These are phyloP conservation scores for Catocala nupta DNA, from an alignment of 2,888 invertebrate species.

Conservation along the genomic window DNA sequence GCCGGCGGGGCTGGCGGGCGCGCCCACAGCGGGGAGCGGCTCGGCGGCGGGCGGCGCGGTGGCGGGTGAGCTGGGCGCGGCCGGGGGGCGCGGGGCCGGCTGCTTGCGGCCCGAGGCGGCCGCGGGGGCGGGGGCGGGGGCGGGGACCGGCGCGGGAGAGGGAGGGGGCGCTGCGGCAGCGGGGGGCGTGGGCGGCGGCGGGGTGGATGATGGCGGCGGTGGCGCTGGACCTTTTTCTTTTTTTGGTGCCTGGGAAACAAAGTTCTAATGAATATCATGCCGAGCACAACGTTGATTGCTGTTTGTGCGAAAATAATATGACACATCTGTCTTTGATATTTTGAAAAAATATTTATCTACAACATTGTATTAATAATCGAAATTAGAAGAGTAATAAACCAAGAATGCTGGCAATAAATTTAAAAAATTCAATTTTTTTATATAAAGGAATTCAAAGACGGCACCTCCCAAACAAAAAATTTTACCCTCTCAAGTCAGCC, in stretches of 20 bases:
- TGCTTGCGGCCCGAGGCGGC: conserved; percentile 21
- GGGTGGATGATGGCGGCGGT: conserved; percentile 85
- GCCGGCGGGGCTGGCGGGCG: conserved; percentile 53
- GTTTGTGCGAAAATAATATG: no score
- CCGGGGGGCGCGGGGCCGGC: conserved; percentile 30
- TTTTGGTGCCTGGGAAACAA: conserved; percentile 89
- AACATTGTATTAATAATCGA: no score
- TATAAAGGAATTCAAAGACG: no score
- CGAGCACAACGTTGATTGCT: no score
- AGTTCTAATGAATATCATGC: no score
- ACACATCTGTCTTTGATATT: no score
- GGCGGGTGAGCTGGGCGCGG: conserved; percentile 70
- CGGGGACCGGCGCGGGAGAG: conserved; percentile 52
- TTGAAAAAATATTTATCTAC: no score
- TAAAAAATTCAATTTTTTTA: no score
- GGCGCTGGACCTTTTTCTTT: conserved; percentile 95
- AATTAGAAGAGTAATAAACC: no score
- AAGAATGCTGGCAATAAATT: no score
- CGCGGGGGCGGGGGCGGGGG: conserved; percentile 42
- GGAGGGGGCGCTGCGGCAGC: conserved; percentile 18
- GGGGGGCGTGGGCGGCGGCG: conserved; percentile 50
- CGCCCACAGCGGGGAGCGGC: conserved; percentile 47
- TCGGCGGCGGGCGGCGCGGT: conserved; percentile 88
- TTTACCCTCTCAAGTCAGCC: no score
- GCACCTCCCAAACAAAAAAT: no score